Conservation (phyloP, 2,888 invertebrate species). For the Drosophila suboccidentalis region DNA sequence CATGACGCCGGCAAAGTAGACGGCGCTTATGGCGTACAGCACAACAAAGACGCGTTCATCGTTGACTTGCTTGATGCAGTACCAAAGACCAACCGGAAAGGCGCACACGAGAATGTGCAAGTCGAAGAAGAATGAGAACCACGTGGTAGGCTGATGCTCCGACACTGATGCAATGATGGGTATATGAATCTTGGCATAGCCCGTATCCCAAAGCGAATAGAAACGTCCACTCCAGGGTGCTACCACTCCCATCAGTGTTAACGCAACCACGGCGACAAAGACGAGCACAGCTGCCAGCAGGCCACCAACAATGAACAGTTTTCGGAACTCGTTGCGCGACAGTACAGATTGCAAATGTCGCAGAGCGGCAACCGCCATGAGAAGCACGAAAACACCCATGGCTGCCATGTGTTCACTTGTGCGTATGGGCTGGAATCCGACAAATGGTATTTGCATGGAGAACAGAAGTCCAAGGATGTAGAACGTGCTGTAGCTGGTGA, state of each 20-base stretch:
- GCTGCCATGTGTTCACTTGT: slow-evolving; percentile 99
- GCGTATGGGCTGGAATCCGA: slow-evolving; percentile 99
- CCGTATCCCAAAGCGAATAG: slow-evolving; percentile 99
- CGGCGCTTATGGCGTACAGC: slow-evolving; percentile 98
- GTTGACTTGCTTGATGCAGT: slow-evolving; percentile 98
- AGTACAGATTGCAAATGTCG: slow-evolving; percentile 95
- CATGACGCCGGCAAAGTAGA: slow-evolving; percentile 99
- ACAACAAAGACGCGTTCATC: slow-evolving; percentile 99
- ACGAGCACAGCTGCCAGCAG: slow-evolving; percentile 92
- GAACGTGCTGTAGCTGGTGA: slow-evolving; percentile 98
- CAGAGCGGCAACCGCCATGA: slow-evolving; percentile 94
- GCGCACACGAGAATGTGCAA: slow-evolving; percentile 97
- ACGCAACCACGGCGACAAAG: slow-evolving; percentile 92
- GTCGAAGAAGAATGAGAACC: slow-evolving; percentile 99
- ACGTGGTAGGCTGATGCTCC: slow-evolving; percentile 99
- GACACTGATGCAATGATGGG: slow-evolving; percentile 99
- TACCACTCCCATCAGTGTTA: slow-evolving; percentile 97
- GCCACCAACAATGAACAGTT: slow-evolving; percentile 93
- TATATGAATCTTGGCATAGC: slow-evolving; percentile 99
- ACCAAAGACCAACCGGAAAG: slow-evolving; percentile 99
- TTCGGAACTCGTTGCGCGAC: slow-evolving; percentile 95
- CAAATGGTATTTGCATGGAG: slow-evolving; percentile 99
- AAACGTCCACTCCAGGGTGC: slow-evolving; percentile 95
- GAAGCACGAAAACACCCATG: slow-evolving; percentile 96
- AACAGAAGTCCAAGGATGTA: slow-evolving; percentile 97